phyloP scores from a whole-genome alignment of 2,888 invertebrate genomes.

The Xylota segnis region DNA sequence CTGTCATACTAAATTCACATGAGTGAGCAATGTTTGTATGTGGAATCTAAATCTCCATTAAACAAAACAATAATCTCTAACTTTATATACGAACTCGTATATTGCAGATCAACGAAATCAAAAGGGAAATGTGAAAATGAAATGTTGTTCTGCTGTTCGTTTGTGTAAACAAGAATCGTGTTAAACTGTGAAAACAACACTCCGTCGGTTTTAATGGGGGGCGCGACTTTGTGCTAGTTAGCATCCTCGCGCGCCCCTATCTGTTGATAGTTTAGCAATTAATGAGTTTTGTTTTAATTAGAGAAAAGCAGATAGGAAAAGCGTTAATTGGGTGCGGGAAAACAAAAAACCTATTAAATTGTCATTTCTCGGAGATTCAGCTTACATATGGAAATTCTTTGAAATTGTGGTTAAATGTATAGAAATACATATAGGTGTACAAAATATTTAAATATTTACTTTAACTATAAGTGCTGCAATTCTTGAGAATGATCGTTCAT shows the following conservation, averaged over 20 bases:
- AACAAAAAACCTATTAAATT: not conserved
- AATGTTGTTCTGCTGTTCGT: conserved; percentile 57
- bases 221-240: conserved; percentile 75
- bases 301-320: conserved; percentile 63
- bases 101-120: conserved; percentile 57
- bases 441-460: no score
- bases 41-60: conserved; percentile 58
- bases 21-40: conserved; percentile 51
- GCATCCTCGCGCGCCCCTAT: conserved; percentile 60
- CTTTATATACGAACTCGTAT: conserved; percentile 26
- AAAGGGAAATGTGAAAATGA: conserved; percentile 59
- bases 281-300: conserved; percentile 73
- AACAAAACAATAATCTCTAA: conserved; percentile 38
- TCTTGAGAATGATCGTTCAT: no score
- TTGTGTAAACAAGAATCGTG: conserved; percentile 71
- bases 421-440: no score
- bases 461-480: no score
- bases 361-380: not conserved
- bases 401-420: no score
- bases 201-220: conserved; percentile 67
- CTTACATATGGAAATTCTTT: not conserved
- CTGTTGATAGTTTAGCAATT: conserved; percentile 71
- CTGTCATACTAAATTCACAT: conserved; percentile 39
- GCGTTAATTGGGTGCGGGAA: conserved; percentile 48
- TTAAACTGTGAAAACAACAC: conserved; percentile 72